A percentile compares a stretch with the other conserved stretches of the same genome.
Conservation (phyloP, 1,140 invertebrate species). For the Drosophila chauvacae region DNA sequence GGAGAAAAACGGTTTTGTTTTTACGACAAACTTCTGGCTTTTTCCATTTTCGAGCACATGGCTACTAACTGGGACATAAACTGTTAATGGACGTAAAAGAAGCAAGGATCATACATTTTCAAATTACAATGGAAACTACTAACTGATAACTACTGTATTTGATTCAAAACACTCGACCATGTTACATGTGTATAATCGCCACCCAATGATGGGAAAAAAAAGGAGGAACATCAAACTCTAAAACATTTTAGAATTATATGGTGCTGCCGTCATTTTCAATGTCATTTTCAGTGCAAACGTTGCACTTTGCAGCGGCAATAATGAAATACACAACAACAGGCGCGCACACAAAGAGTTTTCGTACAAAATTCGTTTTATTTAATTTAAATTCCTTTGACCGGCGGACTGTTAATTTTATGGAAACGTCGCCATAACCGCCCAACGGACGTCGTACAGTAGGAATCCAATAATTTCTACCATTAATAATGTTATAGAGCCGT, state of each 20-base stretch:
- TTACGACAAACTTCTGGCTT: neutral
- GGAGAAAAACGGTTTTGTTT: neutral
- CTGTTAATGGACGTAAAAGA: neutral
- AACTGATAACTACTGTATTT: neutral
- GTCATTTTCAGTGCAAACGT: slow-evolving; percentile 39
- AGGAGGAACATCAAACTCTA: neutral
- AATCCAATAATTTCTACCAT: neutral
- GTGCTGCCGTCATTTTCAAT: slow-evolving; percentile 37
- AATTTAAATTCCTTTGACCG: slow-evolving; percentile 69
- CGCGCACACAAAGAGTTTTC: slow-evolving; percentile 56
- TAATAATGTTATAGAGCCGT: neutral
- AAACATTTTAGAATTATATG: slow-evolving; percentile 2
- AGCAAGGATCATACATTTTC: neutral
- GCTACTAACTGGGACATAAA: neutral
- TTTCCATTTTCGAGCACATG: neutral
- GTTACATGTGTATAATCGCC: neutral
- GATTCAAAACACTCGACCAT: neutral
- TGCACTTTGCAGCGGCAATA: slow-evolving; percentile 44
- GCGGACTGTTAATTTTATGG: slow-evolving; percentile 42
- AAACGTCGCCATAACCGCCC: slow-evolving; percentile 33
- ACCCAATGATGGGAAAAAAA: neutral
- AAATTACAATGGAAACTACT: neutral
- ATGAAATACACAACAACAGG: slow-evolving; percentile 20
- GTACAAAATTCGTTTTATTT: slow-evolving; percentile 66
- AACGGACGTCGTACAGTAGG: slow-evolving; percentile 16